phyloP scores from a whole-genome alignment of 2,797 vertebrate species.

The Leuciscus waleckii region DNA sequence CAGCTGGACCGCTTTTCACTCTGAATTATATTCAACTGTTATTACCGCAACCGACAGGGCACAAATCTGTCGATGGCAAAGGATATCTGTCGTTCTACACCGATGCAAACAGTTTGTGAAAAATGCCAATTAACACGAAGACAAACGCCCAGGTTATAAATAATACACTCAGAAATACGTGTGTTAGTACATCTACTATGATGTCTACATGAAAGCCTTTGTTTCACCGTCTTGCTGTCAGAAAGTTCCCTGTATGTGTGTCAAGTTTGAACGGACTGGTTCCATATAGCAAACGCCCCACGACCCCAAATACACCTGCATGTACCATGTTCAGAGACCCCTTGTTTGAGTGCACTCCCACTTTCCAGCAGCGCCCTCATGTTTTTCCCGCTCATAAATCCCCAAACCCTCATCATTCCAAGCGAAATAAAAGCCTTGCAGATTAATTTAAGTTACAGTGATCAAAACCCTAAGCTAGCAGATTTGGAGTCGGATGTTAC shows the following conservation, averaged over 20 bases:
- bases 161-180: conserved; percentile 64
- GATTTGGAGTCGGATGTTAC: conserved; percentile 37
- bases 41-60: neutral
- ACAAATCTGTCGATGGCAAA: conserved; percentile 10
- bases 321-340: neutral
- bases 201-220: conserved; percentile 43
- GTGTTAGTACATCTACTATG: conserved; percentile 65
- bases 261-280: conserved; percentile 27
- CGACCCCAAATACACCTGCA: conserved; percentile 15
- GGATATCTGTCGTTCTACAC: neutral
- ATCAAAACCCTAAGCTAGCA: neutral
- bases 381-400: neutral
- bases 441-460: conserved; percentile 21
- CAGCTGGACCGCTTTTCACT: conserved; percentile 52
- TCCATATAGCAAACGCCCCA: neutral
- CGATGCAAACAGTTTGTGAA: conserved; percentile 30
- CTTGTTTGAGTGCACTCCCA: conserved; percentile 1
- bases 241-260: neutral
- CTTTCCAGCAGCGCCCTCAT: neutral
- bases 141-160: conserved; percentile 77
- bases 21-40: neutral
- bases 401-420: neutral
- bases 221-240: conserved; percentile 27
- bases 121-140: conserved; percentile 59
- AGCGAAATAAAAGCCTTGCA: conserved; percentile 9